Base-by-base conservation (phyloP, 2,113 vertebrate species). In the Cyanocitta stelleri region DNA sequence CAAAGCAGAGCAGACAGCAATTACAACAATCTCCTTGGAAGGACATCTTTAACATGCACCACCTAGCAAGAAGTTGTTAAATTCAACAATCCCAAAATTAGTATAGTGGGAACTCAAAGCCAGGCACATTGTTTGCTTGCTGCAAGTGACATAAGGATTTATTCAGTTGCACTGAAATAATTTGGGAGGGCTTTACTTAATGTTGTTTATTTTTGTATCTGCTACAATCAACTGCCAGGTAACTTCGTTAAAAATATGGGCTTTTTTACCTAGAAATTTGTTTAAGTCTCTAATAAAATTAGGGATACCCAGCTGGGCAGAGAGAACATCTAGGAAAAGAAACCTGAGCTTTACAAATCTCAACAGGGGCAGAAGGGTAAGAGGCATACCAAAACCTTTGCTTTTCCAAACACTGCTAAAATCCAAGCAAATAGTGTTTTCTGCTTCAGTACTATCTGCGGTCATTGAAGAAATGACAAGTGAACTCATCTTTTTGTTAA, bases 391-490 rank as follows among this genome's bases (percentile, higher is more conserved):
- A 71, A 89, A 92, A 91, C 24, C 69, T 95, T 79, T 94, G 72
- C 43, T 90, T 90, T 94, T 87, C 67, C 79, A 96, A 87, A 89
- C 71, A 67, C 37, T 55, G n/a, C 43, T 77, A 72, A 95, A 91
- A 89, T 74, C 46, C 59, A 90, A 76, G 75, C 67, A 95, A 83
- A 93, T 2, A 85, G 15, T 73, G 30, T 83, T 93, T 96, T 90
- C 67, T 95, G 76, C 64, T 89, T 95, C 80, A 61, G 37, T 73
- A 11, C 51, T 62, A 51, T 29, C 82, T 77, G 32, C 0, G 0
- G 74, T 85, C 91, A 87, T 7, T 82, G 74, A 93, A 91, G 58
- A 94, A 93, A 79, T 69, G 14, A 68, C 43, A 87, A 76, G 35
- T 37, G 51, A 85, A 79, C 55, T 89, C 44, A 79, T 33, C 49